phyloP scores from a whole-genome alignment of 2,888 invertebrate genomes.

The Amiota minor region DNA sequence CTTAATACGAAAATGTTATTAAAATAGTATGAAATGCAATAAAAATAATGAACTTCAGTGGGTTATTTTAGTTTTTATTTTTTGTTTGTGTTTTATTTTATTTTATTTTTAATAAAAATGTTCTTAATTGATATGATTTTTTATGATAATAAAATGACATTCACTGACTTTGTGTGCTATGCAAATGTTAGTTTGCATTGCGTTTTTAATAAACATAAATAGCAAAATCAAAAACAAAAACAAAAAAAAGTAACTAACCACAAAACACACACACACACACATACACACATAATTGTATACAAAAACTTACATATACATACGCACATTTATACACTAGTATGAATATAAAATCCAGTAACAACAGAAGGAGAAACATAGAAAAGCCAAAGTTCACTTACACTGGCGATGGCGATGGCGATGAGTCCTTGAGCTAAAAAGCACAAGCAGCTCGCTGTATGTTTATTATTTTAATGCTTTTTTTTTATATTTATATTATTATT shows the following conservation, averaged over 20 bases:
- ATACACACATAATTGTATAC: conserved; percentile 1
- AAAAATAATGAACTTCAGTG: neutral
- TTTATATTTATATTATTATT: neutral
- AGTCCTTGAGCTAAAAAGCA: conserved; percentile 29
- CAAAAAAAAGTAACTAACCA: neutral
- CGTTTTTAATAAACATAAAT: conserved; percentile 20
- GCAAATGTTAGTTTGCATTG: conserved; percentile 14
- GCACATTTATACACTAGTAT: neutral
- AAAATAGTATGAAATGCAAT: neutral
- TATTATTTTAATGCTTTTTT: conserved; percentile 16
- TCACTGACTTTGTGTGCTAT: neutral
- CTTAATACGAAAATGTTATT: neutral
- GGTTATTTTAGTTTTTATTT: conserved; percentile 1
- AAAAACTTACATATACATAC: too few species aligned
- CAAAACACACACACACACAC: neutral
- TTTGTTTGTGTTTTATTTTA: conserved; percentile 4
- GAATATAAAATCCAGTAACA: neutral
- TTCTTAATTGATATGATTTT: neutral
- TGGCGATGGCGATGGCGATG: too few species aligned
- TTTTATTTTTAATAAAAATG: conserved; percentile 5
- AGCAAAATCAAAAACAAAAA: conserved; percentile 2
- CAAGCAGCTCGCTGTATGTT: conserved; percentile 3
- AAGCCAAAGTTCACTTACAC: conserved; percentile 23
- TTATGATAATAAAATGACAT: neutral
- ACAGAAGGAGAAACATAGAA: neutral